Percentiles rank a stretch among this genome's conserved stretches.
Conservation (phyloP, 2,113 vertebrate genomes). For the Chaetura pelagica region DNA sequence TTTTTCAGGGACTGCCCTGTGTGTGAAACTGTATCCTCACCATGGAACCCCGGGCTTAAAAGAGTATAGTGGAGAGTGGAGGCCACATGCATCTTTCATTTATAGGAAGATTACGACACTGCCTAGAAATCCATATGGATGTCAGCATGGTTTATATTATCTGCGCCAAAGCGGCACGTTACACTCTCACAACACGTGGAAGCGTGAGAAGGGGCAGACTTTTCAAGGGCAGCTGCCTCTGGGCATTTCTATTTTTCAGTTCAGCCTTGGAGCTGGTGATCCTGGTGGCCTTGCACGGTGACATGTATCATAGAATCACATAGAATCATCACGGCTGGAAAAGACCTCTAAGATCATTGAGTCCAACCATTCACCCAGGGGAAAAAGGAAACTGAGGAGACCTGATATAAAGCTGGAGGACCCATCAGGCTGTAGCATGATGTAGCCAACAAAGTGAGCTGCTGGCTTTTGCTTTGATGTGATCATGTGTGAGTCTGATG, state of each 20-base stretch:
- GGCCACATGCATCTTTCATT: background rate
- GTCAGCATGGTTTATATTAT: background rate
- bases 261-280: background rate
- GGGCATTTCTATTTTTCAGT: constrained; percentile 11
- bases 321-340: too few relatives aligned
- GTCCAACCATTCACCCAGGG: too few relatives aligned
- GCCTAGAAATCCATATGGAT: background rate
- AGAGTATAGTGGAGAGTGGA: background rate
- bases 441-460: constrained; percentile 14
- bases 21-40: background rate
- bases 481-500: constrained; percentile 31
- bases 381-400: background rate
- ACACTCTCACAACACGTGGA: fast-evolving
- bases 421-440: background rate
- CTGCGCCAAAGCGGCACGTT: background rate
- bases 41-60: background rate
- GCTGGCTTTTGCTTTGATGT: constrained; percentile 61
- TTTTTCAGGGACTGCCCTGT: background rate
- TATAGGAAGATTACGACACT: background rate
- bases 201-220: background rate
- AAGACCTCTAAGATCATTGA: too few relatives aligned
- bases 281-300: background rate
- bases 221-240: background rate
- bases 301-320: background rate
- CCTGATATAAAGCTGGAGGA: background rate